Percentiles rank a stretch among this genome's conserved stretches.
phyloP scores from a whole-genome alignment of 2,113 vertebrate genomes.

The Neolamprologus brichardi region DNA sequence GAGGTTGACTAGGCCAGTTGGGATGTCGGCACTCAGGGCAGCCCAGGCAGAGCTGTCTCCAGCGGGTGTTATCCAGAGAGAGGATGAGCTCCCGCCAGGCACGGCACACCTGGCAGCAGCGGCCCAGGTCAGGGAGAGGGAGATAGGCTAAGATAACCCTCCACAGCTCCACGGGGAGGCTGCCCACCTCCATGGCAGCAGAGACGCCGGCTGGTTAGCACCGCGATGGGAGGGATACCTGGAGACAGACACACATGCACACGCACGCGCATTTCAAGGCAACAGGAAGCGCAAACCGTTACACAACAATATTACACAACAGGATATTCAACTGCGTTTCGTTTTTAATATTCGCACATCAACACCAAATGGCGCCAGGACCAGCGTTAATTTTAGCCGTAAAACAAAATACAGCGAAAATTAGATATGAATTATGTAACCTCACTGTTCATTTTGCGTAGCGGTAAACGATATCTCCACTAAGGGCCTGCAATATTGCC shows the following conservation, averaged over 20 bases:
- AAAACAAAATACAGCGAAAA: background rate
- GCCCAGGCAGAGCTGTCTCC: constrained; percentile 83
- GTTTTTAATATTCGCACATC: background rate
- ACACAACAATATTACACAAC: background rate
- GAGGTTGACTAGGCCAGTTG: constrained; percentile 81
- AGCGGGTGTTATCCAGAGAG: constrained; percentile 86
- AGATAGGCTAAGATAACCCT: constrained; percentile 82
- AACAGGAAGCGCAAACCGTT: background rate
- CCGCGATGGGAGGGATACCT: constrained; percentile 5
- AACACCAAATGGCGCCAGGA: no score
- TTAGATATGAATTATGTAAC: background rate
- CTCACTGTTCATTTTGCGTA: background rate
- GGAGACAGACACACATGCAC: background rate
- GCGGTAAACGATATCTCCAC: background rate
- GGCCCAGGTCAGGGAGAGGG: constrained; percentile 80
- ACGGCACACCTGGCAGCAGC: constrained; percentile 83
- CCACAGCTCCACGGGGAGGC: constrained; percentile 80
- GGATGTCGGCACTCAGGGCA: constrained; percentile 81
- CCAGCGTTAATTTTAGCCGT: background rate
- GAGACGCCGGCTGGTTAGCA: constrained; percentile 9
- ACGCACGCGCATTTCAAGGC: background rate
- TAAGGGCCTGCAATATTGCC: background rate
- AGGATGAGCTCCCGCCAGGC: constrained; percentile 82
- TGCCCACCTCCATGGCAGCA: constrained; percentile 74
- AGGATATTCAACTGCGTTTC: background rate